phyloP scores from a whole-genome alignment of 2,797 vertebrate species.

The Hoplostethus atlanticus region DNA sequence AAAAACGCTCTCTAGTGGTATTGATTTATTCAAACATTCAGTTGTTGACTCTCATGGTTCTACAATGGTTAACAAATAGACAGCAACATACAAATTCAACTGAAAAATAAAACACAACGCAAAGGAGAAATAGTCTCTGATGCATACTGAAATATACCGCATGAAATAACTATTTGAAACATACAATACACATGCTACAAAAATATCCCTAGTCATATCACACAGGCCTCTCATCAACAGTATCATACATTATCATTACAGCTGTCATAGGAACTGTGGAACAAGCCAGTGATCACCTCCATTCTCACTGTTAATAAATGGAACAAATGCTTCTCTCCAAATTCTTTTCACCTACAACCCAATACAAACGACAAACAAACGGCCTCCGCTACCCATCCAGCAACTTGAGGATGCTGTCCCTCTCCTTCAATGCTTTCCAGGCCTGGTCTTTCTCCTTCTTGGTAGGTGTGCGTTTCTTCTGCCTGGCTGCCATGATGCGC shows the following conservation, averaged over 20 bases:
- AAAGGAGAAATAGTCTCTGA: constrained; percentile 15
- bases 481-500: constrained; percentile 97
- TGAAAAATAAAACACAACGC: constrained; percentile 13
- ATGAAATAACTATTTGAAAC: constrained; percentile 21
- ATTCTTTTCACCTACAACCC: background rate
- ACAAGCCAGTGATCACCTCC: background rate
- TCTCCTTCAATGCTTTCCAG: constrained; percentile 97
- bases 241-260: constrained; percentile 30
- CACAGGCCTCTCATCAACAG: constrained; percentile 33
- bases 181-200: constrained; percentile 42
- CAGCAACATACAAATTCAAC: constrained; percentile 19
- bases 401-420: constrained; percentile 96
- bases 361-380: constrained; percentile 8
- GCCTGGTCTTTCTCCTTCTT: constrained; percentile 99
- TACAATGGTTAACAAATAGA: constrained; percentile 46
- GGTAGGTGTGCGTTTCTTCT: constrained; percentile 97
- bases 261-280: constrained; percentile 16
- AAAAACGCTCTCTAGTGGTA: constrained; percentile 11
- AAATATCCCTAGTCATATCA: constrained; percentile 34
- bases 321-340: constrained; percentile 6
- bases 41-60: constrained; percentile 49
- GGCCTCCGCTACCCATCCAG: constrained; percentile 86
- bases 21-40: constrained; percentile 69
- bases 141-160: constrained; percentile 21
- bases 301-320: constrained; percentile 19